phyloP scores from a whole-genome alignment of 1,140 invertebrate genomes.

The Solenopsis invicta region DNA sequence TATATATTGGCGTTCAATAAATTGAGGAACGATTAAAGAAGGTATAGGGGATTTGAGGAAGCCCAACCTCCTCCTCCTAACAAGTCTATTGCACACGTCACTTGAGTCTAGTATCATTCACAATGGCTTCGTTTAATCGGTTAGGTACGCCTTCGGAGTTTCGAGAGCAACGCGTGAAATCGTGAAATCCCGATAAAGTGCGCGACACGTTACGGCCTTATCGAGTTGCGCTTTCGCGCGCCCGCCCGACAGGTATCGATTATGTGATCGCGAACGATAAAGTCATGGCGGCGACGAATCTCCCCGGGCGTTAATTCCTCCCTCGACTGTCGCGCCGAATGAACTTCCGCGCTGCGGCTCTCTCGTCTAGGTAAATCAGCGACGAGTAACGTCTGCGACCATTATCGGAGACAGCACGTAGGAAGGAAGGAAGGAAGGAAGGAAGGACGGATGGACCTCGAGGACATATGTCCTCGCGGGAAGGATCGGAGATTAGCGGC shows the following conservation, averaged over 20 bases:
- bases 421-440: conserved; percentile 46
- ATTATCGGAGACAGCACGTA: conserved; percentile 71
- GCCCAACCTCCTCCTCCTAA: no score
- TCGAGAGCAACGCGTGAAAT: conserved; percentile 9
- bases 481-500: conserved; percentile 82
- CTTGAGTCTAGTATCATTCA: background rate
- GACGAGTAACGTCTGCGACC: conserved; percentile 73
- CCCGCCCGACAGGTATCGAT: conserved; percentile 29
- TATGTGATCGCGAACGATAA: conserved; percentile 51
- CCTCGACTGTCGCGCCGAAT: conserved; percentile 53
- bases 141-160: background rate
- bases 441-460: conserved; percentile 61
- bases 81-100: background rate
- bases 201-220: conserved; percentile 35
- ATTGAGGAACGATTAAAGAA: background rate
- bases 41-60: background rate
- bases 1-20: background rate
- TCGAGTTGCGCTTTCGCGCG: background rate
- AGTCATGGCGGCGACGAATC: conserved; percentile 52
- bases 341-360: conserved; percentile 62
- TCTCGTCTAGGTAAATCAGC: conserved; percentile 64
- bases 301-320: conserved; percentile 63
- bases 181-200: conserved; percentile 38
- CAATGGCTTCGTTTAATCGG: conserved; percentile 15
- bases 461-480: conserved; percentile 74